Evolutionary conservation across 2,113 vertebrate species (phyloP).

Genomic region (Anhinga anhinga): DNA sequence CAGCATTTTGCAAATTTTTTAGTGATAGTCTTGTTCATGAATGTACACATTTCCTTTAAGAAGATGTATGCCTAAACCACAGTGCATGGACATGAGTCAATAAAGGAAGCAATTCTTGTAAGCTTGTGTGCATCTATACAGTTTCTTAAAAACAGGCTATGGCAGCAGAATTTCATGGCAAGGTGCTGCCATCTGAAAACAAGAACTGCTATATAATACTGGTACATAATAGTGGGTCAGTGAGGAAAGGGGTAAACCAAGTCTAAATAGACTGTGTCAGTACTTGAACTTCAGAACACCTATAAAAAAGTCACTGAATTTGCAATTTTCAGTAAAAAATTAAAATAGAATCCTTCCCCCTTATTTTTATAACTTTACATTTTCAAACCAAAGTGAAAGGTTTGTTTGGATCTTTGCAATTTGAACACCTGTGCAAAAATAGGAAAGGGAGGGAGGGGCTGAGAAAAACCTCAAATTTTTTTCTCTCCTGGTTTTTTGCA

Average conservation of each 20-base stretch:
- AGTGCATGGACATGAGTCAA: constrained; percentile 37
- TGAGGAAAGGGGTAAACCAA: background rate
- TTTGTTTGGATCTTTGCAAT: background rate
- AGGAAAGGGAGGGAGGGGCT: background rate
- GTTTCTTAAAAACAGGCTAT: background rate
- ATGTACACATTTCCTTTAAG: constrained; percentile 7
- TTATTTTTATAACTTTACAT: background rate
- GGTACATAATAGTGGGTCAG: background rate
- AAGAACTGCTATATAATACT: background rate
- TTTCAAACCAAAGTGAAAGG: background rate
- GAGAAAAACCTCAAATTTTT: background rate
- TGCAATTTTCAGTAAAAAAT: background rate
- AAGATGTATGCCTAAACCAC: background rate
- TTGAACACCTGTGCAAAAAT: constrained; percentile 6
- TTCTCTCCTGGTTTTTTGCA: background rate
- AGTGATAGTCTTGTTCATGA: background rate
- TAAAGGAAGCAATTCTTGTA: constrained; percentile 40
- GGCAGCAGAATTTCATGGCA: background rate
- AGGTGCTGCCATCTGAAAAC: background rate
- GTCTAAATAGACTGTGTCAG: background rate
- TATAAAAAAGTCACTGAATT: background rate
- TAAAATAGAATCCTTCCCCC: background rate
- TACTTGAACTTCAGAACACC: background rate
- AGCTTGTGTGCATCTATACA: background rate
- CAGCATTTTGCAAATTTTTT: background rate